Evolutionary conservation across 2,113 vertebrate genomes (phyloP).

Genomic region (Campylomormyrus numenius): DNA sequence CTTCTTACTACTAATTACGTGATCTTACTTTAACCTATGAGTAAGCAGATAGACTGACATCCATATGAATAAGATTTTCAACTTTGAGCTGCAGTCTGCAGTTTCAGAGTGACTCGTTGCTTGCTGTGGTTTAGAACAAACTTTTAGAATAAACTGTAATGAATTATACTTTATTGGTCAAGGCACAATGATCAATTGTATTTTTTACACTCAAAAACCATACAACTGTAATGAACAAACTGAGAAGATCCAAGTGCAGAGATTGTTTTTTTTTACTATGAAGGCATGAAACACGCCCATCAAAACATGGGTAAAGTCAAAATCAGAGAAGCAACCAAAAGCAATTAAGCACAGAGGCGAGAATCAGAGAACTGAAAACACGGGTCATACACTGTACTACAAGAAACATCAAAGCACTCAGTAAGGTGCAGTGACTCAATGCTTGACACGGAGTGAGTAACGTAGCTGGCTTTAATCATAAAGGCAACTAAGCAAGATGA

Average conservation of each 20-base stretch:
- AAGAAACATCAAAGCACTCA: neutral
- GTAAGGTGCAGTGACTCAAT: neutral
- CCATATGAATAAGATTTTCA: neutral
- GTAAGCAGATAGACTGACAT: neutral
- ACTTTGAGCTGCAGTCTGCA: neutral
- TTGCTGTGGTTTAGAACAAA: constrained; percentile 5
- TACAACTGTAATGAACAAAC: neutral
- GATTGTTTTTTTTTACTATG: neutral
- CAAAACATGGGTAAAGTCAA: neutral
- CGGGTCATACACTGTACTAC: neutral
- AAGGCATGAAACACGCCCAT: neutral
- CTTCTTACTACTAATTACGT: neutral
- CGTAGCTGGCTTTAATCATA: neutral
- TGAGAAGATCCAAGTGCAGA: neutral
- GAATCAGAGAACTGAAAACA: neutral
- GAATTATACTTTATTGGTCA: constrained; percentile 34
- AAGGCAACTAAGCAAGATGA: neutral
- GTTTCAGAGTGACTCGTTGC: neutral
- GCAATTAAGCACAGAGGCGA: neutral
- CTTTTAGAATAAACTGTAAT: constrained; percentile 38
- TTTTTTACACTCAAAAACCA: neutral
- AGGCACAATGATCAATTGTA: neutral
- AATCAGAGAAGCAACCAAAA: neutral
- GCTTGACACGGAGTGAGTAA: neutral
- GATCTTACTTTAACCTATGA: neutral